Evolutionary conservation across 1,140 invertebrate genomes (phyloP).

Genomic region (Papilio polytes): DNA sequence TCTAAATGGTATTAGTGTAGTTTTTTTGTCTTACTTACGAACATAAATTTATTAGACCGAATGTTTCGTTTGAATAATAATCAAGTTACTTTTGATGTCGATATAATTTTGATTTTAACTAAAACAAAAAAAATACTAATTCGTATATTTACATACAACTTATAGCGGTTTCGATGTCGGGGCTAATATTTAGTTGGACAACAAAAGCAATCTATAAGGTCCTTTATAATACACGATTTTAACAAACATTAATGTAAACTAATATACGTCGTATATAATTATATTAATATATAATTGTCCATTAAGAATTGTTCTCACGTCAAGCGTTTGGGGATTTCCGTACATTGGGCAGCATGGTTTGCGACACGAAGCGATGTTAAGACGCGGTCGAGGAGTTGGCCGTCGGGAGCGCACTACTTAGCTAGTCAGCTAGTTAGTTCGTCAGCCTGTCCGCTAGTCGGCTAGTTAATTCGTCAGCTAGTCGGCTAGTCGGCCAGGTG

Average conservation of each 20-base stretch:
- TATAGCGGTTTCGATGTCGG: conserved; percentile 25
- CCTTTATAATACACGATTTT: conserved; percentile 9
- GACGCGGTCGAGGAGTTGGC: conserved; percentile 48
- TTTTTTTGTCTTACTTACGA: neutral
- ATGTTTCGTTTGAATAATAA: conserved; percentile 1
- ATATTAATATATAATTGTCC: neutral
- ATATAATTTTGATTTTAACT: neutral
- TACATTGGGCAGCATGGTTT: conserved; percentile 10
- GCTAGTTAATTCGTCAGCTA: neutral
- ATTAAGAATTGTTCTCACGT: neutral
- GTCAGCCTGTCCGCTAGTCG: neutral
- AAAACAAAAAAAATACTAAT: neutral
- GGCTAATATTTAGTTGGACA: neutral
- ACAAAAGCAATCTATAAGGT: conserved; percentile 35
- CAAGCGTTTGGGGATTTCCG: conserved; percentile 10
- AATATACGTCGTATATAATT: neutral
- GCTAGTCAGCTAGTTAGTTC: neutral
- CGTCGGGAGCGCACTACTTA: conserved; percentile 55
- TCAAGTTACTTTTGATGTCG: neutral
- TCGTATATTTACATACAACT: neutral
- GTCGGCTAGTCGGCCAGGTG: conserved; percentile 53
- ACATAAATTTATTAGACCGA: conserved; percentile 29
- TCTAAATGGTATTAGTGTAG: neutral
- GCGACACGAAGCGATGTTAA: conserved; percentile 39
- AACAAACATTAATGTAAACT: conserved; percentile 9